Percentiles rank a stretch among this genome's conserved stretches.
Conservation (phyloP, 2,113 vertebrate species). For the Lophotis ruficrista region DNA sequence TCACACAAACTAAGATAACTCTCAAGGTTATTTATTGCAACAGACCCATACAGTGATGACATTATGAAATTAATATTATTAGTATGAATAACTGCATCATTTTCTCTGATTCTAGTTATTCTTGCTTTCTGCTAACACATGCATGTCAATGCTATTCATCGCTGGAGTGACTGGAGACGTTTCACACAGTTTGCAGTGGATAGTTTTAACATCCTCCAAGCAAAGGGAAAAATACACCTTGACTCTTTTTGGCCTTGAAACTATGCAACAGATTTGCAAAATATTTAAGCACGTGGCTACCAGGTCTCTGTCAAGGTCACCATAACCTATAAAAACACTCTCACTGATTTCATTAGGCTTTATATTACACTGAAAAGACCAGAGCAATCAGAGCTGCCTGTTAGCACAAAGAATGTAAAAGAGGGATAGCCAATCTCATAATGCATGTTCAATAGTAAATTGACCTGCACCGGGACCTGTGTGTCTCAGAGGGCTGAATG, state of each 20-base stretch:
- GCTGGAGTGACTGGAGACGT: background rate
- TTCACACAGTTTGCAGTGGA: background rate
- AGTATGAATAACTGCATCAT: background rate
- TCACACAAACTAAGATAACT: background rate
- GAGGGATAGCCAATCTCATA: background rate
- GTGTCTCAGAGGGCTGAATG: background rate
- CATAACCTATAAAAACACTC: background rate
- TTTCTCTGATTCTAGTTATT: background rate
- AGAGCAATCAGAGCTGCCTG: background rate
- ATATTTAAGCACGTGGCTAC: background rate
- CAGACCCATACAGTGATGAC: background rate
- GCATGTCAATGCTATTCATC: background rate
- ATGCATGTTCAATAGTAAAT: background rate
- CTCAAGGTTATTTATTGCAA: constrained; percentile 7
- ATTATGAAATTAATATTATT: constrained; percentile 29
- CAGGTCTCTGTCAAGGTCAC: background rate
- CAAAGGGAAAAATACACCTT: background rate
- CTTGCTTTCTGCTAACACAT: constrained; percentile 16
- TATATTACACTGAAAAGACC: background rate
- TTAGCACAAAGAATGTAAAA: background rate
- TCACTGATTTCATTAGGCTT: background rate
- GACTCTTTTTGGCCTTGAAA: background rate
- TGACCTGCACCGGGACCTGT: background rate
- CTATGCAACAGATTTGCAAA: background rate
- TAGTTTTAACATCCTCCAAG: background rate